These are phyloP conservation scores for Choristoneura fumiferana DNA, from an alignment of 1,140 invertebrate genomes.

Conservation along the genomic window DNA sequence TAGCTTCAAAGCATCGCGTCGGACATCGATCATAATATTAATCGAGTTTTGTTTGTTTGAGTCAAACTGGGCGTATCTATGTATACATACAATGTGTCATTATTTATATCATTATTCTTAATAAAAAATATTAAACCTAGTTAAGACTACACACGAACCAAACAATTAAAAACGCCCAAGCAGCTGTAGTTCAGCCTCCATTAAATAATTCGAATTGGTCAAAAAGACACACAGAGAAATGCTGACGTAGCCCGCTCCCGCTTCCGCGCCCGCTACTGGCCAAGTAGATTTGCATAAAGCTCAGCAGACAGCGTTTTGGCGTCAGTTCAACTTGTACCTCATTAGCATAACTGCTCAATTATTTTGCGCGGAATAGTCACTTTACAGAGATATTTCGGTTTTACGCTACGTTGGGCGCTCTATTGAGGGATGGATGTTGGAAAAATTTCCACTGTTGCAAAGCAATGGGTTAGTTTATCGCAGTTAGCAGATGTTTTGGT, in stretches of 20 bases:
- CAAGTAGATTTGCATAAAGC: slow-evolving; percentile 60
- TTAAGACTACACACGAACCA: too few relatives aligned
- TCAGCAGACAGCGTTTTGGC: slow-evolving; percentile 58
- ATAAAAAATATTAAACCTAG: too few relatives aligned
- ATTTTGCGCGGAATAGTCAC: slow-evolving; percentile 64
- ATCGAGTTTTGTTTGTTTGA: too few relatives aligned
- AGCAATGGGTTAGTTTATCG: background rate
- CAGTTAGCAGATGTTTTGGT: too few relatives aligned
- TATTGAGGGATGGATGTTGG: slow-evolving; percentile 28
- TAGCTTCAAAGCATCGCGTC: too few relatives aligned
- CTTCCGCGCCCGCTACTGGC: slow-evolving; percentile 2
- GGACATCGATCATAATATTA: too few relatives aligned
- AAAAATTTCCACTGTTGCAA: slow-evolving; percentile 12
- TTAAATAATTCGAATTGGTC: too few relatives aligned
- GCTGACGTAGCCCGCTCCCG: background rate
- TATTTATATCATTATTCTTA: too few relatives aligned
- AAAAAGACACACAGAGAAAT: background rate
- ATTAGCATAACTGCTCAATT: slow-evolving; percentile 73
- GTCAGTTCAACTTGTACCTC: slow-evolving; percentile 61
- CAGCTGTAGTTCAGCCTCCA: too few relatives aligned
- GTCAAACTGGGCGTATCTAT: too few relatives aligned
- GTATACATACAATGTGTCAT: too few relatives aligned
- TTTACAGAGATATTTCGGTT: slow-evolving; percentile 67
- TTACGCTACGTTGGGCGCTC: slow-evolving; percentile 39
- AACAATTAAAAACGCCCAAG: too few relatives aligned